A percentile compares a stretch with the other conserved stretches of the same genome.
phyloP scores from a whole-genome alignment of 2,797 vertebrate genomes.

The Acanthornis magna region DNA sequence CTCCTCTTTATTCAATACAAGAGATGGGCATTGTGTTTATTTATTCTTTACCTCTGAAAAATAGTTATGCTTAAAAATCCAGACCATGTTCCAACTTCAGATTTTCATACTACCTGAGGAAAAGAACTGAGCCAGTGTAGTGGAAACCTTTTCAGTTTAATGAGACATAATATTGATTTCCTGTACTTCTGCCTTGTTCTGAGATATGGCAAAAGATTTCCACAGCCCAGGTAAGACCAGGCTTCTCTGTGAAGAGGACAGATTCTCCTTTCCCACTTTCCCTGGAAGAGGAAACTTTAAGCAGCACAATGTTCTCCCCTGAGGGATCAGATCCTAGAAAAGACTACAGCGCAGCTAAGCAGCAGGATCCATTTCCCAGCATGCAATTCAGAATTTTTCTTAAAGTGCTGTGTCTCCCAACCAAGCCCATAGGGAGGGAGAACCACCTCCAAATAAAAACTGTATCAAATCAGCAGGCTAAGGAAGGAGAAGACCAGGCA shows the following conservation, averaged over 20 bases:
- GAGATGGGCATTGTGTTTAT: background rate
- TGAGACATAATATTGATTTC: background rate
- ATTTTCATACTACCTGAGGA: background rate
- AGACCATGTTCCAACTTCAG: background rate
- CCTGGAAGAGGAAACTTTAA: background rate
- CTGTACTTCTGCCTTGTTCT: background rate
- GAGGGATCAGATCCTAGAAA: background rate
- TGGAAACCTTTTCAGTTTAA: background rate
- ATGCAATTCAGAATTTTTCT: background rate
- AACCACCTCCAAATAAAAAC: background rate
- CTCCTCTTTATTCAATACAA: background rate
- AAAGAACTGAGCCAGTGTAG: background rate
- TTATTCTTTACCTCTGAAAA: background rate
- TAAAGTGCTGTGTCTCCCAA: background rate
- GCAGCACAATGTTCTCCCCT: rapidly evolving
- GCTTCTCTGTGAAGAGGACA: background rate
- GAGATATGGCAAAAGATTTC: background rate
- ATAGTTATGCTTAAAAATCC: background rate
- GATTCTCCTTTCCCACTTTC: background rate
- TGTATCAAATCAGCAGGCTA: background rate
- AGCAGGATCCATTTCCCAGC: background rate
- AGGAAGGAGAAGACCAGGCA: background rate
- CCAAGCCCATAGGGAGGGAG: background rate
- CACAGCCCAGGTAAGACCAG: background rate
- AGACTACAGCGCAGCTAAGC: background rate